Conservation (phyloP, 2,797 vertebrate species). For the Gymnodraco acuticeps region DNA sequence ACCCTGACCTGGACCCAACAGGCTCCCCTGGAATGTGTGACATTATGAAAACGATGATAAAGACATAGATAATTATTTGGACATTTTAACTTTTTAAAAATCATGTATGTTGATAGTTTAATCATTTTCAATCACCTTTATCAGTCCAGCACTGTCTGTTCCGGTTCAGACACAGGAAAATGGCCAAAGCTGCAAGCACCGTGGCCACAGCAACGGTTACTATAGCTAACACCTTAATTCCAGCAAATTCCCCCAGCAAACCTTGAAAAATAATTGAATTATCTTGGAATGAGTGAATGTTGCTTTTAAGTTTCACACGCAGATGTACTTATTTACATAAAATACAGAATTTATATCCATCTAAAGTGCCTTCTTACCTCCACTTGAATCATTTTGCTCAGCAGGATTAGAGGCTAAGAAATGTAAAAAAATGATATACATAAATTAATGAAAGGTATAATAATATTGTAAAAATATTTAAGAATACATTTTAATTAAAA, state of each 20-base stretch:
- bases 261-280: slow-evolving; percentile 23
- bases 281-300: background rate
- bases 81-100: background rate
- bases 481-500: background rate
- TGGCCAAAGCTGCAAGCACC: slow-evolving; percentile 69
- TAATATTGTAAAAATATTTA: background rate
- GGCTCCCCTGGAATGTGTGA: slow-evolving; percentile 54
- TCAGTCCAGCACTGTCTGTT: slow-evolving; percentile 56
- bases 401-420: slow-evolving; percentile 48
- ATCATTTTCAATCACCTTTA: slow-evolving; percentile 69
- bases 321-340: too few species aligned
- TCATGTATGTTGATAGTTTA: slow-evolving; percentile 4
- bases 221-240: slow-evolving; percentile 76
- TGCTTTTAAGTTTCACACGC: background rate
- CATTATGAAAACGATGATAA: background rate
- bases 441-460: background rate
- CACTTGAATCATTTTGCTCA: slow-evolving; percentile 29
- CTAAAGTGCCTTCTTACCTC: slow-evolving; percentile 54
- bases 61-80: background rate
- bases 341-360: background rate
- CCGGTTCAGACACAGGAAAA: slow-evolving; percentile 71
- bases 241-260: slow-evolving; percentile 68
- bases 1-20: slow-evolving; percentile 59
- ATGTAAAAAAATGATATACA: slow-evolving; percentile 11
- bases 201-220: slow-evolving; percentile 68